Percentiles rank a stretch among this genome's conserved stretches.
These are phyloP conservation scores for Autographa pulchrina DNA, from an alignment of 2,888 invertebrate genomes.

Conservation along the genomic window DNA sequence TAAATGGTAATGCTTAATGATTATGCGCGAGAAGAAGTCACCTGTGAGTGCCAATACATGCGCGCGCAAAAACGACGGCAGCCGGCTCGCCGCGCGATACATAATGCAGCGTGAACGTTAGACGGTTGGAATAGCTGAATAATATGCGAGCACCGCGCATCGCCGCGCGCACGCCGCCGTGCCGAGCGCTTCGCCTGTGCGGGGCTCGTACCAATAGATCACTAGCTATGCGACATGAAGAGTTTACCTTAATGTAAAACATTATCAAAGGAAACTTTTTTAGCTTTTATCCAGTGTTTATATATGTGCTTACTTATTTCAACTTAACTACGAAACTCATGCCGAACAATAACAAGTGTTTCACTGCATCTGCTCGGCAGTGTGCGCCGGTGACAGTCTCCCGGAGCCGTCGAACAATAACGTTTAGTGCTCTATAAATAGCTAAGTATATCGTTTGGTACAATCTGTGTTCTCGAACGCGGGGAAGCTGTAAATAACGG, in stretches of 20 bases:
- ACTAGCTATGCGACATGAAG: too few relatives aligned
- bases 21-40: slow-evolving; percentile 28
- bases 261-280: too few relatives aligned
- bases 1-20: slow-evolving; percentile 36
- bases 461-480: slow-evolving; percentile 5
- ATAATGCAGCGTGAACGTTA: slow-evolving; percentile 53
- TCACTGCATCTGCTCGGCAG: neutral
- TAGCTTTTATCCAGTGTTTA: too few relatives aligned
- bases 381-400: neutral
- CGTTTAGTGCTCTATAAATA: slow-evolving; percentile 6
- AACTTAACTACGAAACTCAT: too few relatives aligned
- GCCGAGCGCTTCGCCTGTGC: slow-evolving; percentile 17
- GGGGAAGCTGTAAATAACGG: slow-evolving; percentile 52
- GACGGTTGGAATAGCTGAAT: slow-evolving; percentile 41
- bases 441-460: slow-evolving; percentile 5
- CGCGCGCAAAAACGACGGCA: slow-evolving; percentile 26
- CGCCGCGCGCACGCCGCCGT: neutral
- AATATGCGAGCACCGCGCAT: slow-evolving; percentile 8
- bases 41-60: slow-evolving; percentile 21
- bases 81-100: slow-evolving; percentile 32
- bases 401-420: slow-evolving; percentile 2
- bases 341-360: neutral
- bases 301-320: too few relatives aligned
- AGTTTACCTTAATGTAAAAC: too few relatives aligned
- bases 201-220: neutral